These are phyloP conservation scores for Saccostrea cuccullata DNA, from an alignment of 1,140 invertebrate species.

Conservation along the genomic window DNA sequence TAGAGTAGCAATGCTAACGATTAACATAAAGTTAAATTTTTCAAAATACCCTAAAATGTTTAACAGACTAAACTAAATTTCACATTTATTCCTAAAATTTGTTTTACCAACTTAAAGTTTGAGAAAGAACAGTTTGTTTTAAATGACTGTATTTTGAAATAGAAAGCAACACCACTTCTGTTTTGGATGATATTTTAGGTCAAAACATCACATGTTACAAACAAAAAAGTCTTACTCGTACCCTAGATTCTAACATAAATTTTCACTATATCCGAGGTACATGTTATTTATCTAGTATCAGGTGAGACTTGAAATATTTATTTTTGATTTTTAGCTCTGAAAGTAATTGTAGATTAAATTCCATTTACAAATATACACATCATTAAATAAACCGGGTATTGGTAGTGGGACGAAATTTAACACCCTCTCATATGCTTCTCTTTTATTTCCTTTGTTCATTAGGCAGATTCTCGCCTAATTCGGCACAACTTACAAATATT, in stretches of 20 bases:
- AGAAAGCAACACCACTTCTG: too few relatives aligned
- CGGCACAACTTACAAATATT: constrained; percentile 1
- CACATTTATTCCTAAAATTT: too few relatives aligned
- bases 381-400: neutral
- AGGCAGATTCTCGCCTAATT: neutral
- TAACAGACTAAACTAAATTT: too few relatives aligned
- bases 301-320: neutral
- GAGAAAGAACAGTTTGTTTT: too few relatives aligned
- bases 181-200: too few relatives aligned
- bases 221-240: neutral
- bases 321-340: neutral
- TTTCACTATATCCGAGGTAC: neutral
- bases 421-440: neutral
- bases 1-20: too few relatives aligned
- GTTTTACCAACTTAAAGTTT: too few relatives aligned
- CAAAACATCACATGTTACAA: too few relatives aligned
- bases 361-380: neutral
- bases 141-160: too few relatives aligned
- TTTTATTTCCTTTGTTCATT: neutral
- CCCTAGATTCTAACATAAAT: neutral
- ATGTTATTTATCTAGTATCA: neutral
- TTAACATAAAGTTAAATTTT: too few relatives aligned
- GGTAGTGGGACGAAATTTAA: neutral
- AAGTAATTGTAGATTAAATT: neutral
- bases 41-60: too few relatives aligned